phyloP scores from a whole-genome alignment of 2,797 vertebrate genomes.

The Lerista edwardsae region DNA sequence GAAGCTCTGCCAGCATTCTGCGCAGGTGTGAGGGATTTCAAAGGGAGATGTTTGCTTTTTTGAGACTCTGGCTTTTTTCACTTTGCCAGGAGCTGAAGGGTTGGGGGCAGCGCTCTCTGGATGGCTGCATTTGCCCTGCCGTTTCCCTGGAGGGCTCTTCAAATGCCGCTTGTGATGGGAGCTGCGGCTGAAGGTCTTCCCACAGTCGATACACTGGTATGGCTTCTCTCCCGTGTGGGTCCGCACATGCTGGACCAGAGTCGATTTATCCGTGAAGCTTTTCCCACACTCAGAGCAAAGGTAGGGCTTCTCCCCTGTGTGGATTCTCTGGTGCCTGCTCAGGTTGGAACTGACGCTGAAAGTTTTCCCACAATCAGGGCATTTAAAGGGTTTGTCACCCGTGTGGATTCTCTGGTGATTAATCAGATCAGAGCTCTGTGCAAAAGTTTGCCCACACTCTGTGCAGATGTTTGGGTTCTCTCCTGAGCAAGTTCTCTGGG shows the following conservation, averaged over 20 bases:
- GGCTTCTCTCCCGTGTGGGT: constrained; percentile 69
- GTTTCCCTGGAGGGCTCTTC: neutral
- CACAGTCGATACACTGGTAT: constrained; percentile 70
- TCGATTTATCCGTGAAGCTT: constrained; percentile 67
- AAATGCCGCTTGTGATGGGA: constrained; percentile 59
- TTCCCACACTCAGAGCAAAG: constrained; percentile 71
- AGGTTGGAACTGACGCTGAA: constrained; percentile 69
- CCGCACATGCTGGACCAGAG: constrained; percentile 66
- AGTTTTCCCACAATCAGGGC: constrained; percentile 69
- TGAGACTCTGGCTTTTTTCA: neutral
- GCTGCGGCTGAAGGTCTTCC: constrained; percentile 68
- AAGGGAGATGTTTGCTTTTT: constrained; percentile 28
- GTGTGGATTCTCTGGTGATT: constrained; percentile 71
- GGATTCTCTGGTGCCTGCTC: constrained; percentile 70
- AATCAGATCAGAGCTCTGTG: constrained; percentile 66
- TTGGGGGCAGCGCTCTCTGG: neutral
- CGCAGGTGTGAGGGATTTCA: constrained; percentile 60
- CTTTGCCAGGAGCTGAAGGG: neutral
- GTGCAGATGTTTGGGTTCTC: constrained; percentile 70
- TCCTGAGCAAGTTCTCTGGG: constrained; percentile 65
- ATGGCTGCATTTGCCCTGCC: neutral
- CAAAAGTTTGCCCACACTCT: constrained; percentile 71
- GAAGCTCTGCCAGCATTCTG: constrained; percentile 72
- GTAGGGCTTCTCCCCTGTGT: constrained; percentile 68
- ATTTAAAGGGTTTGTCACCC: constrained; percentile 68